phyloP scores from a whole-genome alignment of 2,888 invertebrate genomes.

The Nowickia ferox region DNA sequence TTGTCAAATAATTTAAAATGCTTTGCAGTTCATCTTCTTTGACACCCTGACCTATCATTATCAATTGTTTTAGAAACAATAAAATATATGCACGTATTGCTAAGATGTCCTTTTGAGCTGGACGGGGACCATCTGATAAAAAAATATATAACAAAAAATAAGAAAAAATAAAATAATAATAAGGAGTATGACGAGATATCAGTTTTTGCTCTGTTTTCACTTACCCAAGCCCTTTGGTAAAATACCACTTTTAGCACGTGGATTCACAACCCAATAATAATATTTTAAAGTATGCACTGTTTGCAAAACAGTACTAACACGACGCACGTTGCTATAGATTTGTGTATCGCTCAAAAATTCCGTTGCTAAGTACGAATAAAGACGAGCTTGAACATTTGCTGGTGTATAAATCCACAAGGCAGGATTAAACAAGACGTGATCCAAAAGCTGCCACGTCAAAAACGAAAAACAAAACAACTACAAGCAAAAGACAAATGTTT shows the following conservation, averaged over 20 bases:
- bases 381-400: conserved; percentile 95
- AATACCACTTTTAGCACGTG: conserved; percentile 96
- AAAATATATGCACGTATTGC: conserved; percentile 97
- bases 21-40: conserved; percentile 99
- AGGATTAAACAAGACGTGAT: conserved; percentile 99
- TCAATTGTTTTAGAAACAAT: conserved; percentile 96
- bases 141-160: neutral
- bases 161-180: neutral
- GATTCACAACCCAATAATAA: conserved; percentile 99
- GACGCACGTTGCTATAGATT: conserved; percentile 97
- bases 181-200: too few species aligned
- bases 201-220: conserved; percentile 76
- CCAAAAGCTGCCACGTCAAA: conserved; percentile 97
- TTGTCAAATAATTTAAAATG: conserved; percentile 98
- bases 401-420: conserved; percentile 99
- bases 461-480: conserved; percentile 96
- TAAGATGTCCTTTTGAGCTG: conserved; percentile 96
- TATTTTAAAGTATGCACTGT: conserved; percentile 99
- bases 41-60: conserved; percentile 98
- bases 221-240: conserved; percentile 97
- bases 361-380: conserved; percentile 99
- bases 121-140: conserved; percentile 93
- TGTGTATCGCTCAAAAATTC: conserved; percentile 99
- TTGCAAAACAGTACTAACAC: conserved; percentile 98
- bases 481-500: conserved; percentile 77